phyloP scores from a whole-genome alignment of 2,113 vertebrate genomes.

The Illadopsis cleaveri region DNA sequence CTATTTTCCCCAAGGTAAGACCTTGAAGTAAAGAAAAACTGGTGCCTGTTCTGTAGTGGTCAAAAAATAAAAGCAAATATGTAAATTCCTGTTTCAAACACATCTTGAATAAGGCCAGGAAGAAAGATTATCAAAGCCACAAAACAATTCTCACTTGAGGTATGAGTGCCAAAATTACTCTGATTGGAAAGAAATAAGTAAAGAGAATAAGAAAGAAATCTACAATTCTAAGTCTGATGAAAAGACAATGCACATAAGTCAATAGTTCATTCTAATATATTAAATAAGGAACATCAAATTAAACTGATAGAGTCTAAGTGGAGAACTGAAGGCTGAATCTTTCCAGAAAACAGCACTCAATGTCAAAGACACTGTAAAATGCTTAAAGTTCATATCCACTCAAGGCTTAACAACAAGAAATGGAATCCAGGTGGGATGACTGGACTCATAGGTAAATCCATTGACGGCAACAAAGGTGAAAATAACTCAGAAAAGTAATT shows the following conservation, averaged over 20 bases:
- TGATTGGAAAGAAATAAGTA: background rate
- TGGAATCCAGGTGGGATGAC: background rate
- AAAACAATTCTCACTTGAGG: background rate
- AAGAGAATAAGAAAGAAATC: background rate
- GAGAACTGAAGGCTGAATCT: background rate
- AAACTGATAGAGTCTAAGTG: background rate
- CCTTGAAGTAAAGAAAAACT: background rate
- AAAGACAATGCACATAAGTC: background rate
- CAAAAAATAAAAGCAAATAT: background rate
- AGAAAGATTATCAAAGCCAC: background rate
- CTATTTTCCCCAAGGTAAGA: background rate
- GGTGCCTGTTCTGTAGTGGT: background rate
- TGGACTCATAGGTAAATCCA: background rate
- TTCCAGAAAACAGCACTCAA: background rate
- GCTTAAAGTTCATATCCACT: background rate
- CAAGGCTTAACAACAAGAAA: background rate
- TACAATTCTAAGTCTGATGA: background rate
- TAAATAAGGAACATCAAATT: background rate
- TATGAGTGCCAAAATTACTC: background rate
- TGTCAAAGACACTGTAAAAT: background rate
- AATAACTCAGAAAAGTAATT: background rate
- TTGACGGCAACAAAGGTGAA: background rate
- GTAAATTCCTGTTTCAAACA: background rate
- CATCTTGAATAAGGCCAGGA: background rate
- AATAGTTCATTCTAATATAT: background rate